phyloP scores from a whole-genome alignment of 2,113 vertebrate genomes.

The Dendrocopos noguchii region DNA sequence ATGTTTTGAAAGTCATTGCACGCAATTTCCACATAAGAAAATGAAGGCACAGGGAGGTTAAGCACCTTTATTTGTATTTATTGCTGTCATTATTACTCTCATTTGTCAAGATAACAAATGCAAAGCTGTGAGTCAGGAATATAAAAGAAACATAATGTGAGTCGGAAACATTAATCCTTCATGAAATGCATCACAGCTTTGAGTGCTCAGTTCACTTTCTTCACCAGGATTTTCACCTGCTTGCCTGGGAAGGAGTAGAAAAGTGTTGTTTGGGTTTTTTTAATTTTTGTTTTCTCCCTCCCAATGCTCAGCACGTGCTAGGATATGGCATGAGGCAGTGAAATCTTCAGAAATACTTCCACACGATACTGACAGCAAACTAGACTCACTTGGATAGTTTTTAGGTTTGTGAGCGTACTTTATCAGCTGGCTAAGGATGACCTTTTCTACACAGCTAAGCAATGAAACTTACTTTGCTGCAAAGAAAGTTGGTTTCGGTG shows the following conservation, averaged over 20 bases:
- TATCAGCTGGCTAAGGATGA: not conserved
- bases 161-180: not conserved
- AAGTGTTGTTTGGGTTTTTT: not conserved
- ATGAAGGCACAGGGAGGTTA: not conserved
- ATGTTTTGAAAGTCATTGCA: constrained; percentile 12
- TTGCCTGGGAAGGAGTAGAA: not conserved
- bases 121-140: not conserved
- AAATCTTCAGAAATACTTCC: not conserved
- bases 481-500: not conserved
- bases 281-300: too few relatives aligned
- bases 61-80: not conserved
- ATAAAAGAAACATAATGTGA: not conserved
- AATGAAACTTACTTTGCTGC: not conserved
- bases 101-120: not conserved
- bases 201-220: not conserved
- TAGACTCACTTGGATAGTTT: not conserved
- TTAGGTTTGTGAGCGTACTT: not conserved
- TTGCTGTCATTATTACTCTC: not conserved
- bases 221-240: not conserved
- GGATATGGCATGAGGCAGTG: not conserved
- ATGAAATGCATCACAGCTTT: not conserved
- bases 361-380: not conserved
- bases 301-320: not conserved
- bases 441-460: not conserved
- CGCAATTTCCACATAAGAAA: not conserved